phyloP scores from a whole-genome alignment of 2,888 invertebrate species.

The Lapara coniferarum region DNA sequence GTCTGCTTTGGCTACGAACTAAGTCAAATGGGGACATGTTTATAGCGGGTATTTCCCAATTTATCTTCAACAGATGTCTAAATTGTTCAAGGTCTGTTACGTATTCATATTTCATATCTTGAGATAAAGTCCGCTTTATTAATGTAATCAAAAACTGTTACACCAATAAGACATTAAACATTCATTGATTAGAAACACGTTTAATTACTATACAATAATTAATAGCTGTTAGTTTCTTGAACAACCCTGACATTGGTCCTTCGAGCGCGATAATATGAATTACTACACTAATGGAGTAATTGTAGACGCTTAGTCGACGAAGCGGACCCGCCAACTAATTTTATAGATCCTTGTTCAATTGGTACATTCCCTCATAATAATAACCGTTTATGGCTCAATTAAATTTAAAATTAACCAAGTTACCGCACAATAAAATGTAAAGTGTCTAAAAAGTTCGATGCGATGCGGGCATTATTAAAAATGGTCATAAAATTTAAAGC shows the following conservation, averaged over 20 bases:
- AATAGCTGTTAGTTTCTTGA: not conserved
- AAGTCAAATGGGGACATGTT: not conserved
- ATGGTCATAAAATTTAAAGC: conserved; percentile 19
- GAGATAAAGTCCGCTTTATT: not conserved
- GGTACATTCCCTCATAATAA: conserved; percentile 34
- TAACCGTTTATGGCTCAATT: conserved; percentile 47
- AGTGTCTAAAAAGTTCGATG: conserved; percentile 18
- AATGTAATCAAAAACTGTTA: not conserved
- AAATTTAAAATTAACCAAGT: conserved; percentile 44
- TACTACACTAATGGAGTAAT: conserved; percentile 11
- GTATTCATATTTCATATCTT: not conserved
- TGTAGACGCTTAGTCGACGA: conserved; percentile 15
- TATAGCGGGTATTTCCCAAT: not conserved
- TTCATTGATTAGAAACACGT: not conserved
- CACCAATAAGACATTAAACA: not conserved
- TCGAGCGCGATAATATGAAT: not conserved
- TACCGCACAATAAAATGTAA: conserved; percentile 31
- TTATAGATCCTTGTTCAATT: conserved; percentile 35
- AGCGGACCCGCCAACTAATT: conserved; percentile 9
- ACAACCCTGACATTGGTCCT: conserved; percentile 4
- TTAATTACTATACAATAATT: not conserved
- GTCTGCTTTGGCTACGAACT: not conserved
- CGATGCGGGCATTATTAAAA: conserved; percentile 21
- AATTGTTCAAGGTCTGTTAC: not conserved
- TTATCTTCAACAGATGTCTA: not conserved